Evolutionary conservation across 2,797 vertebrate genomes (phyloP), one percentile per base, ranked within the genome.

Genomic region (Gymnothorax reevesii): DNA sequence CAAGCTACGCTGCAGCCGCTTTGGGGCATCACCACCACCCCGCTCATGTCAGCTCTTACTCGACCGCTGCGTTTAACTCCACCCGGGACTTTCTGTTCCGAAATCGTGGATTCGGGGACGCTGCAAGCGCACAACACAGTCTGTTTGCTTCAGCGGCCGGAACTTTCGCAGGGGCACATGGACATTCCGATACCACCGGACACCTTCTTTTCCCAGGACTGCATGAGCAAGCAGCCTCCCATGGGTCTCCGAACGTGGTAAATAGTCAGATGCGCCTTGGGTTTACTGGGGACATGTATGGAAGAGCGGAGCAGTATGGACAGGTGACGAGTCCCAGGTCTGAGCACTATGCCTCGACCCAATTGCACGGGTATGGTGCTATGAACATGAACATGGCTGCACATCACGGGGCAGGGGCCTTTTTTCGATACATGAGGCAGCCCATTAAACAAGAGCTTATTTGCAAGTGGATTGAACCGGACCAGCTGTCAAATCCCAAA

Each of bases 371-470:
- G 93, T 99, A 99, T 80, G 98, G 98, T 94, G 97, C 98, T 93
- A 98, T 99, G 97, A 99, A 99, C 95, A 98, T 99, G 98, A 99
- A 99, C 94, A 99, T 99, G 97, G 98, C 98, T 92, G 98, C 98
- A n/a, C 98, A 99, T 90, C 98, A 99, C 93, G 97, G 98, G 85
- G 97, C 98, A 57, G 98, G 98, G 94, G 98, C 98, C 95, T 99
- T 99, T 94, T 99, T 99, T 91, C 96, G 98, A 54, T 99, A 99
- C 94, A 98, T 99, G 98, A 89, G 98, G 92, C 98, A 98, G 90
- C 98, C 97, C 91, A 98, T 99, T 93, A 99, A 99, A 84, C 98
- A 99, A 94, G 98, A 99, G 95, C 97, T 99, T 88, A 99, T 99
- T 95, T 99, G 98, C 94, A 99, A 99, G 94, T 99, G 98, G 98